Evolutionary conservation across 2,888 invertebrate genomes (phyloP), one percentile per base, ranked within the genome.

Genomic region (Parascotia fuliginaria): DNA sequence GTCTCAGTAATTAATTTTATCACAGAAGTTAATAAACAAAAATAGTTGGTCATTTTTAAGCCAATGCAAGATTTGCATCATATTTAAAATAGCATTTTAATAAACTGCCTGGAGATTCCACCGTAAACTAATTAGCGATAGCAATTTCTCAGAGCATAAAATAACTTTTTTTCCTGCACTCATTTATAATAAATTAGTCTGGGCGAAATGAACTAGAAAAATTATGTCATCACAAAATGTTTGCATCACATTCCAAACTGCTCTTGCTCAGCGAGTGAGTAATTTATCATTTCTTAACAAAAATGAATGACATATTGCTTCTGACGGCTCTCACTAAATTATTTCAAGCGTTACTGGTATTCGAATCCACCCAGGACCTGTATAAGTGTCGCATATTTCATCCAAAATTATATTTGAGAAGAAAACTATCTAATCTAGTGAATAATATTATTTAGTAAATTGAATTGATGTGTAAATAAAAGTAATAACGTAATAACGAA

Each of bases 221-320:
- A 75, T 69, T 40, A 66, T 72, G 61, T 70, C 65, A 58, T 53
- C 46, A 29, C 54, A 32, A 56, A 72, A 61, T 55, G 65, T 67
- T 66, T 61, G 63, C 65, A 57, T 64, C 63, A 65, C 56, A 63
- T 75, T 77, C 73, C 61, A 59, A 72, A 59, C 50, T 63, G 22
- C 45, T 56, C 54, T 34, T 54, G 44, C 44, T 42, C 47, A 47
- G 15, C 58, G 50, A 55, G 32, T 29, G 27, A 36, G 59, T 58
- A 67, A 81, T 81, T 81, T 75, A 75, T 83, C 81, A 79, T 79
- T 62, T 60, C 53, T 37, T 48, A 60, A 64, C 65, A 66, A 65
- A n/a, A 74, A 74, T 71, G 70, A 65, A 64, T 73, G 77, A 68
- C 61, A 63, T 65, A 71, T 70, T 70, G 62, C 62, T 62, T 58